Conservation (phyloP, 2,797 vertebrate species). For the Morus bassanus region DNA sequence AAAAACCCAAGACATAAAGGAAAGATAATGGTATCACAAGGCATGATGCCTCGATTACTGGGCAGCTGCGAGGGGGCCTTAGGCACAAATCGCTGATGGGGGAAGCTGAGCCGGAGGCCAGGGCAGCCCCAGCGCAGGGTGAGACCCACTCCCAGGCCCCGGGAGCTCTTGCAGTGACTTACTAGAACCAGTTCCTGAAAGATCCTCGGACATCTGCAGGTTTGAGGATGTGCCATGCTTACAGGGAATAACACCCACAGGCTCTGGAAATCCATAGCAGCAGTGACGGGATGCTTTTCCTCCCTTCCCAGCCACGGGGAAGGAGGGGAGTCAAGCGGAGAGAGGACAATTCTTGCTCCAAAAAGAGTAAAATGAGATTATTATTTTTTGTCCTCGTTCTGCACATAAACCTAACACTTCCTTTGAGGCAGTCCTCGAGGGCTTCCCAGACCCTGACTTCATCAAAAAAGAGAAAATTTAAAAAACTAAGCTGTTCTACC, state of each 20-base stretch:
- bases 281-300: not conserved
- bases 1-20: not conserved
- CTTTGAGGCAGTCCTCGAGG: constrained; percentile 32
- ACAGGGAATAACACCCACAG: not conserved
- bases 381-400: not conserved
- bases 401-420: constrained; percentile 43
- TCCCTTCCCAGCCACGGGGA: not conserved
- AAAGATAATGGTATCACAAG: not conserved
- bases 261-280: not conserved
- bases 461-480: constrained; percentile 14
- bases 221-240: fast-evolving
- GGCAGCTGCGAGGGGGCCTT: not conserved
- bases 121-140: not conserved
- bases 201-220: not conserved
- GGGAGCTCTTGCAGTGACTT: not conserved
- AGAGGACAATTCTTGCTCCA: not conserved
- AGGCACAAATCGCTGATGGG: not conserved
- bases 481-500: not conserved
- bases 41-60: not conserved
- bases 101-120: not conserved
- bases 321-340: not conserved
- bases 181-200: not conserved
- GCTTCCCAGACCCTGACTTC: constrained; percentile 4
- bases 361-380: constrained; percentile 3
- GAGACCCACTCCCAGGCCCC: not conserved